Evolutionary conservation across 2,113 vertebrate species (phyloP).

Genomic region (Peromyscus californicus): DNA sequence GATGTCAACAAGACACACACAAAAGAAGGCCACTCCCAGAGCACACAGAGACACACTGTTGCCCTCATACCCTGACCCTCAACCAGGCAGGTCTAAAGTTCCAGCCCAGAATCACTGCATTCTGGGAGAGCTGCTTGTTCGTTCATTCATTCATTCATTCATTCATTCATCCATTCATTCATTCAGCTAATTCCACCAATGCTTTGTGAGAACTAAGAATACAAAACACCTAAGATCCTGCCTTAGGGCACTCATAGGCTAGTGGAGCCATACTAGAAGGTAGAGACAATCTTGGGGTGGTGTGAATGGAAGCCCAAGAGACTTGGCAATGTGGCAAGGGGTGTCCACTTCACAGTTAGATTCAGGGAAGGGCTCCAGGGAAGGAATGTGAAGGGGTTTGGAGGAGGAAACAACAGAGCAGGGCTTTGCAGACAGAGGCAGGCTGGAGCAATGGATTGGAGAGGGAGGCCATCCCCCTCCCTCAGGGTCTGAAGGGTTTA

Average conservation of each 20-base stretch:
- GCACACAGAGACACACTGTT: background rate
- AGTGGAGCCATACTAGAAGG: background rate
- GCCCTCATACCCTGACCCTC: background rate
- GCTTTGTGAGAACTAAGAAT: background rate
- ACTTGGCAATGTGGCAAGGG: background rate
- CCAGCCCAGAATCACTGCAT: background rate
- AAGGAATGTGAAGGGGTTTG: background rate
- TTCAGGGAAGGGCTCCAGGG: background rate
- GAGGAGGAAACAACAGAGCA: background rate
- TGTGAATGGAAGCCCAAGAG: background rate
- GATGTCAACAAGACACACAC: background rate
- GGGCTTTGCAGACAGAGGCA: background rate
- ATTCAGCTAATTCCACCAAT: background rate
- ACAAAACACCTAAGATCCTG: background rate
- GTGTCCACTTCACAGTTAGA: background rate
- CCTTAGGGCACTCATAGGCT: background rate
- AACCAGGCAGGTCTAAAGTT: background rate
- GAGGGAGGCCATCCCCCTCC: no score
- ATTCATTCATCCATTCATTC: background rate
- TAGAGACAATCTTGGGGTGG: background rate
- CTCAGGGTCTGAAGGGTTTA: background rate
- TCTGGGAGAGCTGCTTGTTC: background rate
- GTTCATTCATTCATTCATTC: background rate
- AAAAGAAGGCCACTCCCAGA: background rate
- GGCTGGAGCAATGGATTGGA: no score